phyloP scores from a whole-genome alignment of 2,888 invertebrate species.

The Ceriagrion tenellum region DNA sequence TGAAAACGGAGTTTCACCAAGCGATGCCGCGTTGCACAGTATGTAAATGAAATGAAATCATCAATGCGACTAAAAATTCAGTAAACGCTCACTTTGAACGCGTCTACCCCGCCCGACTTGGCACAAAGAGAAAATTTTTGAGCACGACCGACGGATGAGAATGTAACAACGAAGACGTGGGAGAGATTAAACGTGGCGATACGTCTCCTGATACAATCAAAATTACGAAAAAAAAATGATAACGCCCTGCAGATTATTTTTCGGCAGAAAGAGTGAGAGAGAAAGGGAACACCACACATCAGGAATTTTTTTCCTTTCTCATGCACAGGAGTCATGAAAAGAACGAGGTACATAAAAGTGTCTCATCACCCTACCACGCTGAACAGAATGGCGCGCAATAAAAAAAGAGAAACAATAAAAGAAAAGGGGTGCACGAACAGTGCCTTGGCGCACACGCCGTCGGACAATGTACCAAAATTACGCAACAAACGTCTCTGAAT shows the following conservation, averaged over 20 bases:
- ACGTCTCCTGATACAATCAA: neutral
- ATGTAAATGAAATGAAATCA: no score
- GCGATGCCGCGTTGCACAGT: no score
- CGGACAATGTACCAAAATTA: neutral
- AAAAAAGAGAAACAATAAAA: neutral
- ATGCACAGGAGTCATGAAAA: neutral
- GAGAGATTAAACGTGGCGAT: neutral
- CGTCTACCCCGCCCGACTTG: neutral
- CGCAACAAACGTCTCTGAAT: conserved; percentile 2
- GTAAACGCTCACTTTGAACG: no score
- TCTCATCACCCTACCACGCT: neutral
- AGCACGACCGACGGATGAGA: neutral
- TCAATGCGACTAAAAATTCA: no score
- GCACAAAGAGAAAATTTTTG: neutral
- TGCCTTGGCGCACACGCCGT: neutral
- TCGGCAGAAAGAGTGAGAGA: neutral
- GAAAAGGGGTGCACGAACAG: neutral
- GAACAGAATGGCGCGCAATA: neutral
- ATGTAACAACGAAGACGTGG: neutral
- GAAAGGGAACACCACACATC: neutral
- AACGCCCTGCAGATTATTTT: neutral
- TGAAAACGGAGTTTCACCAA: no score
- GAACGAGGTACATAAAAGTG: neutral
- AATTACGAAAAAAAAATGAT: neutral
- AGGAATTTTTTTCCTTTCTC: neutral